Evolutionary conservation across 1,140 invertebrate genomes (phyloP).

Genomic region (Melitaea cinxia): DNA sequence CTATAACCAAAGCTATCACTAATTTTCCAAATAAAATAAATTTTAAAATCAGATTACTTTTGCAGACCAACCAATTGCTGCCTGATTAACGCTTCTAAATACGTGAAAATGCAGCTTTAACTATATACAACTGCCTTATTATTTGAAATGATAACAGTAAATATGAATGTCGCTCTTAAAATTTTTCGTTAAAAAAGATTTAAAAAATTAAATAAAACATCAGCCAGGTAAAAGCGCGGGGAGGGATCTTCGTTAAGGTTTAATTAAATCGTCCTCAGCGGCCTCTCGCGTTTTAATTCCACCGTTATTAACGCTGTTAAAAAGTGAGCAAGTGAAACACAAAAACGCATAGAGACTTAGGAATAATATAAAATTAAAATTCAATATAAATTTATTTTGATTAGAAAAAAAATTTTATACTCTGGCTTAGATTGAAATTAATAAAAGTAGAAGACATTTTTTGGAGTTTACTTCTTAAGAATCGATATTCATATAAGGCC

Average conservation of each 20-base stretch:
- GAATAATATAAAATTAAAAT: neutral
- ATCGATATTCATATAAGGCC: too few species aligned
- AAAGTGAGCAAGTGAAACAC: conserved; percentile 66
- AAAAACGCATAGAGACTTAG: conserved; percentile 40
- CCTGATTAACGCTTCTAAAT: too few species aligned
- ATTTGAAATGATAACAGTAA: neutral
- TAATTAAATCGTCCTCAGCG: conserved; percentile 80
- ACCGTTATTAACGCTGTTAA: conserved; percentile 81
- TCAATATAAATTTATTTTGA: neutral
- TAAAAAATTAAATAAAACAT: conserved; percentile 70
- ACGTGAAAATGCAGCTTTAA: too few species aligned
- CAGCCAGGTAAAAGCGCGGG: conserved; percentile 64
- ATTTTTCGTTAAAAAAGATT: conserved; percentile 48
- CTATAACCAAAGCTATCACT: too few species aligned
- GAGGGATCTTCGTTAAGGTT: conserved; percentile 76
- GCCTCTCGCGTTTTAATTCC: conserved; percentile 81
- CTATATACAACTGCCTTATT: neutral
- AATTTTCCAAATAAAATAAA: too few species aligned
- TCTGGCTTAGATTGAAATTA: too few species aligned
- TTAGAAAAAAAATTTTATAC: too few species aligned
- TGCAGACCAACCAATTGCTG: too few species aligned
- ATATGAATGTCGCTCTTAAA: conserved; percentile 9
- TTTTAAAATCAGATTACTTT: too few species aligned
- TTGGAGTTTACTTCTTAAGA: too few species aligned
- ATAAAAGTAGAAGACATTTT: too few species aligned